Conservation (phyloP, 2,797 vertebrate genomes). For the Darevskia nairensis region DNA sequence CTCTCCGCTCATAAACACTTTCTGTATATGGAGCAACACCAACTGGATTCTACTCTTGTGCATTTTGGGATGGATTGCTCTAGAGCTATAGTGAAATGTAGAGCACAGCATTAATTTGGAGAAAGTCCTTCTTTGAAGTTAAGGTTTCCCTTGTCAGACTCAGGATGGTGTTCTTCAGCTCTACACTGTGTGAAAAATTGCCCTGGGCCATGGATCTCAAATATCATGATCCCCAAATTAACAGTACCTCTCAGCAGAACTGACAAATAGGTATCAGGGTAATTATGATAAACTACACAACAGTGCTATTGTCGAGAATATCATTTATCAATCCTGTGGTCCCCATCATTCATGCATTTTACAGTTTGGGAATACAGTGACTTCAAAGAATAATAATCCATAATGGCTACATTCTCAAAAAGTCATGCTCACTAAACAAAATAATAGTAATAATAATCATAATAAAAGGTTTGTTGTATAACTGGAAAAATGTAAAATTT, state of each 20-base stretch:
- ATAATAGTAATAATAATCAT: conserved; percentile 62
- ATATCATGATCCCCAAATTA: conserved; percentile 56
- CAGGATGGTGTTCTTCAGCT: conserved; percentile 66
- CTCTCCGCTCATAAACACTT: background rate
- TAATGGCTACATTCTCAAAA: conserved; percentile 76
- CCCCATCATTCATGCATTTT: conserved; percentile 78
- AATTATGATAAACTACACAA: conserved; percentile 78
- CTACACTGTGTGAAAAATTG: conserved; percentile 67
- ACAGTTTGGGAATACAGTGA: conserved; percentile 74
- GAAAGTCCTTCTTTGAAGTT: conserved; percentile 65
- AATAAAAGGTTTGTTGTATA: conserved; percentile 77
- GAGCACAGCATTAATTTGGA: conserved; percentile 62
- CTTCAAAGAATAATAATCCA: conserved; percentile 75
- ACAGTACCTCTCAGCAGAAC: conserved; percentile 71
- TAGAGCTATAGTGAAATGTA: conserved; percentile 64
- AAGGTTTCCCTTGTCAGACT: conserved; percentile 62
- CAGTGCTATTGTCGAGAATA: conserved; percentile 76
- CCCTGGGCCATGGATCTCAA: conserved; percentile 71
- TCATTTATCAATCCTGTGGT: conserved; percentile 77
- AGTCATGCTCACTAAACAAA: conserved; percentile 81
- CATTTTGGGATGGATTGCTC: conserved; percentile 64
- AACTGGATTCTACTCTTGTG: background rate
- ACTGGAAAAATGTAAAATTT: conserved; percentile 95
- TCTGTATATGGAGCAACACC: background rate
- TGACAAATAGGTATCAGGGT: conserved; percentile 73